Base-by-base conservation (phyloP, 2,113 vertebrate genomes). In the Boulengeromyrus knoepffleri region DNA sequence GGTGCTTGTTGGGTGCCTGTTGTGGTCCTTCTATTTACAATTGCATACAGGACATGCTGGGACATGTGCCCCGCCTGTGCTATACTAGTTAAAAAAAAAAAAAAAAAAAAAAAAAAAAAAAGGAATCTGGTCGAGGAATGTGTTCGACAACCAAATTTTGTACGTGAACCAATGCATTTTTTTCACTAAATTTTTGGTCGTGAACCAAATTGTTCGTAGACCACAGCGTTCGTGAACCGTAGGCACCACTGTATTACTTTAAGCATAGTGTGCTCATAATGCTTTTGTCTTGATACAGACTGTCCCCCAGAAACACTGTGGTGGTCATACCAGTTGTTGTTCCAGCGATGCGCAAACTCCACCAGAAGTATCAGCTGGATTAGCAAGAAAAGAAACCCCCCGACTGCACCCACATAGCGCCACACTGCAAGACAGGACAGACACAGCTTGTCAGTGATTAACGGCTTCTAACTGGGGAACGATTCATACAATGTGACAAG, bases 321-420 rank as follows among this genome's bases (percentile, higher is more conserved):
- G 36, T 4, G 7, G 27, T 46, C 97, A 92, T 95, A 99, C 99
- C 99, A 99, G 94, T 99, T 99, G 95, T 98, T 98, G 95, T 99
- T 99, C 99, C 98, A 99, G 91, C 98, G 97, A 93, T 99, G 98
- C 12, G 99, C 97, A 27, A 99, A 99, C 92, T 99, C 97, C 94
- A 99, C 97, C 89, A 99, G 94, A 90, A 99, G 92, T 93, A 97
- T 95, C 87, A 99, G 98, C 92, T 99, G 99, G 94, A 99, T 98
- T 87, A 96, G 90, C 83, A 99, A 96, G 92, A 99, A 99, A 74
- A 98, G 0, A 92, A 96, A 97, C 1, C 96, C 97, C 27, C 98
- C 97, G 0, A 0, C 0, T 0, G 97, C 97, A 83, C 97, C 99
- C 3, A 99, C 95, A 0, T 97, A 97, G 91, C 97, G 97, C 98